phyloP scores from a whole-genome alignment of 2,888 invertebrate species.

The Drosophila anomelani region DNA sequence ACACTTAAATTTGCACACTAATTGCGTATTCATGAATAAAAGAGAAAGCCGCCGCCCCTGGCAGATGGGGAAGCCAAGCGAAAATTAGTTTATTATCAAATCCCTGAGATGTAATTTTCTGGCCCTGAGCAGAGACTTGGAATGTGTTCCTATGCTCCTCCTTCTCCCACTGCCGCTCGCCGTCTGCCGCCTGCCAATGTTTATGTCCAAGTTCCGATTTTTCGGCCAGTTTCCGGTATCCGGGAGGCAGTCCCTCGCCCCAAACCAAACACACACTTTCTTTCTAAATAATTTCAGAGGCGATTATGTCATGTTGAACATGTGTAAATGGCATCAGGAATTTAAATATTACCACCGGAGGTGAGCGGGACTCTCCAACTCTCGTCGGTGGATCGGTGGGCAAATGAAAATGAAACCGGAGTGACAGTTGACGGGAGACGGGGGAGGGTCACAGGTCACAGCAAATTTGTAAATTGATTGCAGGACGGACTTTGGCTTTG shows the following conservation, averaged over 20 bases:
- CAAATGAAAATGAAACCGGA: slow-evolving; percentile 66
- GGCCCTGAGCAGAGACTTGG: slow-evolving; percentile 48
- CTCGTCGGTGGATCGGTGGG: slow-evolving; percentile 1
- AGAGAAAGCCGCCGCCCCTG: slow-evolving; percentile 36
- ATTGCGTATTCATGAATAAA: slow-evolving; percentile 80
- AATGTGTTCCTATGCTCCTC: slow-evolving; percentile 12
- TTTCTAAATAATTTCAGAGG: slow-evolving; percentile 67
- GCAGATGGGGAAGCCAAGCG: slow-evolving; percentile 16
- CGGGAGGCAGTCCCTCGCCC: background rate
- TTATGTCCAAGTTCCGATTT: slow-evolving; percentile 52
- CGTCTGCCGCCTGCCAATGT: background rate
- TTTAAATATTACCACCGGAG: slow-evolving; percentile 52
- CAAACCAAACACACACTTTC: slow-evolving; percentile 23
- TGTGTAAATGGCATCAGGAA: slow-evolving; percentile 69
- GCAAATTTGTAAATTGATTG: slow-evolving; percentile 77
- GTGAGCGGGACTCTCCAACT: slow-evolving; percentile 21
- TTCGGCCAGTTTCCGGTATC: slow-evolving; percentile 3
- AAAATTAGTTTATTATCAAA: slow-evolving; percentile 71
- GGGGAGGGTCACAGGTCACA: slow-evolving; percentile 13
- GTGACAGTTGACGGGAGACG: slow-evolving; percentile 54
- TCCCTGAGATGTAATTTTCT: slow-evolving; percentile 75
- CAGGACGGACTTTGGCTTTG: slow-evolving; percentile 18
- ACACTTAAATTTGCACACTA: slow-evolving; percentile 77
- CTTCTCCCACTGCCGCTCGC: background rate
- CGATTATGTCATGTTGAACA: slow-evolving; percentile 79